Conservation (phyloP, 2,888 invertebrate species). For the Xiphydria camelus region DNA sequence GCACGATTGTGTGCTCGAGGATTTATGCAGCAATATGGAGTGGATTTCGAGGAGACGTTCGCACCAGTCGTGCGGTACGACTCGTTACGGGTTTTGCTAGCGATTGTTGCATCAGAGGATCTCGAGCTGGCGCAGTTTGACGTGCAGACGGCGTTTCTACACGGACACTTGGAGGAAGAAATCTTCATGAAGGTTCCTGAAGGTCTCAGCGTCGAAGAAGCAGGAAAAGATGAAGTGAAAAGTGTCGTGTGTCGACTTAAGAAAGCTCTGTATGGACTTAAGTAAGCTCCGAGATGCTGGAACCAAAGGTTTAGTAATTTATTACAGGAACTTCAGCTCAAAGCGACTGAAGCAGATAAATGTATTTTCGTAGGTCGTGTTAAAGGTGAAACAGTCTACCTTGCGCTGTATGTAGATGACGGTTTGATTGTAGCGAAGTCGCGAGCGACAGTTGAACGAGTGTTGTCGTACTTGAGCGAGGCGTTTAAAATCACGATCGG, state of each 20-base stretch:
- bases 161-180: too few species aligned
- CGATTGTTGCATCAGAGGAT: not conserved
- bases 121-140: slow-evolving; percentile 14
- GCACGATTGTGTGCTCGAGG: slow-evolving; percentile 18
- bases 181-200: slow-evolving; percentile 1
- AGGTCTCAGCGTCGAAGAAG: slow-evolving; percentile 5
- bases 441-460: not conserved
- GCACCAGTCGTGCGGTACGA: too few species aligned
- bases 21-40: slow-evolving; percentile 13
- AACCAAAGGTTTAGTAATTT: slow-evolving; percentile 9
- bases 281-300: slow-evolving; percentile 15
- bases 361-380: not conserved
- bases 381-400: too few species aligned
- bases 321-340: slow-evolving; percentile 5
- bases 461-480: not conserved
- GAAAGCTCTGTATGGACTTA: slow-evolving; percentile 16
- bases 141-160: slow-evolving; percentile 9
- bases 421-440: slow-evolving; percentile 10
- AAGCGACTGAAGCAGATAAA: not conserved
- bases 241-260: slow-evolving; percentile 12
- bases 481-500: slow-evolving; percentile 9
- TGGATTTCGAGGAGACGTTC: slow-evolving; percentile 13
- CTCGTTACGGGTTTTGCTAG: too few species aligned
- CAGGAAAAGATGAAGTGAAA: too few species aligned
- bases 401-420: slow-evolving; percentile 13